Percentiles rank a stretch among this genome's conserved stretches.
These are phyloP conservation scores for Spheniscus mendiculus DNA, from an alignment of 2,113 vertebrate species.

Conservation along the genomic window DNA sequence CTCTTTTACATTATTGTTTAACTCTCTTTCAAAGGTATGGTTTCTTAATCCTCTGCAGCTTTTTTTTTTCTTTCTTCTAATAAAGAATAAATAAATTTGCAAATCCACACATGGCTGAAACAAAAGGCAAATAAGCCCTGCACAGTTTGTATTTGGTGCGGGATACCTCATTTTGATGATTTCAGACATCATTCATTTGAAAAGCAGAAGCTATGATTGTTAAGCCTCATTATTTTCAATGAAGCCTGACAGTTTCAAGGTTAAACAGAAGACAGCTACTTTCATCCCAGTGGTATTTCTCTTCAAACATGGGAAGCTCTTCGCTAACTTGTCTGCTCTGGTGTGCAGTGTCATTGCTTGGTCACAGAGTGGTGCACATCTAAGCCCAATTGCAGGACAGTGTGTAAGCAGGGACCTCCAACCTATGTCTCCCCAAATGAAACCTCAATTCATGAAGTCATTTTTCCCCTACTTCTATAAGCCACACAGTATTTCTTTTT, in stretches of 20 bases:
- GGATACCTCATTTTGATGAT: slow-evolving; percentile 55
- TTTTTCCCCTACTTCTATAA: neutral
- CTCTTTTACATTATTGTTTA: slow-evolving; percentile 8
- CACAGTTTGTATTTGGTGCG: neutral
- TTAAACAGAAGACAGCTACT: slow-evolving; percentile 74
- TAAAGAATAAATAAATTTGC: slow-evolving; percentile 32
- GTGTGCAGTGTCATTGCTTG: slow-evolving; percentile 22
- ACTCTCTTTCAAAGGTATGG: neutral
- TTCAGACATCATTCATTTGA: slow-evolving; percentile 62
- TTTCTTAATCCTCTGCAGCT: neutral
- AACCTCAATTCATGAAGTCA: neutral
- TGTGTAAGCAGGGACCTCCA: neutral
- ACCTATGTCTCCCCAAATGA: neutral
- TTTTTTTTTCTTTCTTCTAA: neutral
- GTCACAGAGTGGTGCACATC: slow-evolving; percentile 43
- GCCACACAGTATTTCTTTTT: neutral
- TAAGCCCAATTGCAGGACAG: neutral
- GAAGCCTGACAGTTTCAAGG: slow-evolving; percentile 71
- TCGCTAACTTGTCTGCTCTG: neutral
- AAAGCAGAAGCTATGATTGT: slow-evolving; percentile 62
- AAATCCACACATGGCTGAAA: slow-evolving; percentile 18
- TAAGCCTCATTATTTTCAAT: slow-evolving; percentile 74
- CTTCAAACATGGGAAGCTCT: slow-evolving; percentile 48
- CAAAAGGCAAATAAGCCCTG: slow-evolving; percentile 33
- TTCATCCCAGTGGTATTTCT: slow-evolving; percentile 69